Percentiles rank a stretch among this genome's conserved stretches.
Conservation (phyloP, 2,113 vertebrate genomes). For the Tachycineta bicolor region DNA sequence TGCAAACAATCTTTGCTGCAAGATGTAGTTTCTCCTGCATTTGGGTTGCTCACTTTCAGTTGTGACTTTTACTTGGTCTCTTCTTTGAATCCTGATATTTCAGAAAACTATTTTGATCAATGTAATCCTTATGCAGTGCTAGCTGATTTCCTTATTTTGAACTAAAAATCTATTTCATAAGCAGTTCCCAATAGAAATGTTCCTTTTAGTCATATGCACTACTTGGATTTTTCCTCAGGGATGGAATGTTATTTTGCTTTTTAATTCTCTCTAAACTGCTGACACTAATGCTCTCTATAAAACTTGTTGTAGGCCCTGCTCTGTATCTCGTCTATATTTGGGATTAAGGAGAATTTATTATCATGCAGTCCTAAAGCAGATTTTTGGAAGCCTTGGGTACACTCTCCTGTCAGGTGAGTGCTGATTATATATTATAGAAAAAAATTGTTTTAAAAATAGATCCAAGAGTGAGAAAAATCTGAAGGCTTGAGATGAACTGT, state of each 20-base stretch:
- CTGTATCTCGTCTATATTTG: background rate
- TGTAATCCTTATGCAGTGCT: background rate
- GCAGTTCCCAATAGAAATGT: constrained; percentile 6
- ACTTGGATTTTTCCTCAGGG: constrained; percentile 21
- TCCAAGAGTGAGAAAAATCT: background rate
- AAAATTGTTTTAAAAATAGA: constrained; percentile 36
- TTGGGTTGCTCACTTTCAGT: background rate
- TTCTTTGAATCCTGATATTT: background rate
- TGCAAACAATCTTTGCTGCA: background rate
- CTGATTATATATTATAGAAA: background rate
- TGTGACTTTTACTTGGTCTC: background rate
- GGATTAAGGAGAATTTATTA: constrained; percentile 49
- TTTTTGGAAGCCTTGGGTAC: constrained; percentile 18
- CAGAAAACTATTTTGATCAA: constrained; percentile 27
- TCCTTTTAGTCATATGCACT: background rate
- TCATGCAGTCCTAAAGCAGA: constrained; percentile 31
- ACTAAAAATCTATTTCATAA: constrained; percentile 37
- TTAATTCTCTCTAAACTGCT: constrained; percentile 51
- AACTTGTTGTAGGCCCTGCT: constrained; percentile 15
- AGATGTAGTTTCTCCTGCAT: background rate
- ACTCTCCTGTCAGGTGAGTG: constrained; percentile 37
- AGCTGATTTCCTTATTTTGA: constrained; percentile 33
- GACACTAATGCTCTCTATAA: constrained; percentile 54
- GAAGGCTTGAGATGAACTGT: background rate
- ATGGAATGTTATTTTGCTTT: constrained; percentile 31